These are phyloP conservation scores for Microctonus aethiopoides DNA, from an alignment of 2,888 invertebrate species.

Conservation along the genomic window DNA sequence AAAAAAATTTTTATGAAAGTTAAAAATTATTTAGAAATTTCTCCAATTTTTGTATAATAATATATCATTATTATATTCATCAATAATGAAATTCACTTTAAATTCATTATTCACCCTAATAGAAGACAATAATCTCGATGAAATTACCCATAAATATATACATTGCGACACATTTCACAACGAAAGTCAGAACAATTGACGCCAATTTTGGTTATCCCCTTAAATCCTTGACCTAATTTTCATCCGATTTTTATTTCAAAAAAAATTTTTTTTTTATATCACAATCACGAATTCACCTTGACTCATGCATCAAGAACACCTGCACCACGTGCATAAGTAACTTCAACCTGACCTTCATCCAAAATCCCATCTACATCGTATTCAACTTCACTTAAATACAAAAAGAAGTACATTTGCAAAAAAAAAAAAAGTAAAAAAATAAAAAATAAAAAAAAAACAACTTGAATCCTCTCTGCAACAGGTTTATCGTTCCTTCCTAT, in stretches of 20 bases:
- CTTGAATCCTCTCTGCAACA: constrained; percentile 11
- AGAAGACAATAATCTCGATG: not conserved
- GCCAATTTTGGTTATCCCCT: not conserved
- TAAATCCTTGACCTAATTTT: not conserved
- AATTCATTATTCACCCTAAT: not conserved
- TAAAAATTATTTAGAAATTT: no score
- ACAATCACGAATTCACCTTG: not conserved
- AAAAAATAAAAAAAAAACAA: not conserved
- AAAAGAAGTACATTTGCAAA: not conserved
- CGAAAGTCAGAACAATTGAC: not conserved
- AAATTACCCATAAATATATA: not conserved
- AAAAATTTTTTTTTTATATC: not conserved
- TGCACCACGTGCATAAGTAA: not conserved
- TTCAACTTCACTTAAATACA: not conserved
- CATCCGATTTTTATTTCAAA: not conserved
- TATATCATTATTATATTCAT: not conserved
- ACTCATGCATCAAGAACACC: not conserved
- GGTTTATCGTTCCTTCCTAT: constrained; percentile 8
- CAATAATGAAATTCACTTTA: not conserved
- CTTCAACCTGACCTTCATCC: not conserved
- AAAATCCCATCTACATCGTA: not conserved
- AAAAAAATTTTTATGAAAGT: no score
- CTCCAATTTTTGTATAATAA: not conserved
- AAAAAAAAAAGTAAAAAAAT: not conserved
- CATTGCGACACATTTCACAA: not conserved